phyloP scores from a whole-genome alignment of 2,888 invertebrate genomes.

The Serripes groenlandicus region DNA sequence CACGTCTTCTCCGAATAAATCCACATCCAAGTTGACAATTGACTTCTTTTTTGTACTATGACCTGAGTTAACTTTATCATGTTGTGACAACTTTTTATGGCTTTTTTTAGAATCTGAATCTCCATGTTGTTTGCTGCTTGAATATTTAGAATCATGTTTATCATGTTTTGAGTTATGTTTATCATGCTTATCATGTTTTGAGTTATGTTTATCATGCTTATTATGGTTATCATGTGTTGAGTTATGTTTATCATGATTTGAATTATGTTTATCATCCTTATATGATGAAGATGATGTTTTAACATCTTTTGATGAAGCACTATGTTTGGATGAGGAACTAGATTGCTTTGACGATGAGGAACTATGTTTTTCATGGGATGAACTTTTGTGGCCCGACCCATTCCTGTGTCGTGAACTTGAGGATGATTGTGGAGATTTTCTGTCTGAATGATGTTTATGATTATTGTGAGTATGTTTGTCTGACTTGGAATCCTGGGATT shows the following conservation, averaged over 20 bases:
- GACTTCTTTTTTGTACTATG: conserved; percentile 55
- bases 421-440: not conserved
- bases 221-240: not conserved
- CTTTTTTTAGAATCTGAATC: not conserved
- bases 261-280: not conserved
- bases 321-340: conserved; percentile 16
- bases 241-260: not conserved
- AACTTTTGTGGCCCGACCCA: conserved; percentile 28
- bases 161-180: not conserved
- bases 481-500: not conserved
- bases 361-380: conserved; percentile 7
- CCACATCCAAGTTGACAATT: conserved; percentile 72
- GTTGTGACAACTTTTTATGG: conserved; percentile 23
- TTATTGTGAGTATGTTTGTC: conserved; percentile 15
- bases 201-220: not conserved
- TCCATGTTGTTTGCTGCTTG: not conserved
- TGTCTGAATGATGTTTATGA: conserved; percentile 22
- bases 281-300: not conserved
- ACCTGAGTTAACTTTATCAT: not conserved
- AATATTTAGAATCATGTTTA: not conserved
- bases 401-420: conserved; percentile 25
- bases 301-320: conserved; percentile 21
- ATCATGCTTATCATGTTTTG: conserved; percentile 7
- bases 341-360: conserved; percentile 4
- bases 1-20: conserved; percentile 76